These are phyloP conservation scores for Pristis pectinata DNA, from an alignment of 2,797 vertebrate species.

Conservation along the genomic window DNA sequence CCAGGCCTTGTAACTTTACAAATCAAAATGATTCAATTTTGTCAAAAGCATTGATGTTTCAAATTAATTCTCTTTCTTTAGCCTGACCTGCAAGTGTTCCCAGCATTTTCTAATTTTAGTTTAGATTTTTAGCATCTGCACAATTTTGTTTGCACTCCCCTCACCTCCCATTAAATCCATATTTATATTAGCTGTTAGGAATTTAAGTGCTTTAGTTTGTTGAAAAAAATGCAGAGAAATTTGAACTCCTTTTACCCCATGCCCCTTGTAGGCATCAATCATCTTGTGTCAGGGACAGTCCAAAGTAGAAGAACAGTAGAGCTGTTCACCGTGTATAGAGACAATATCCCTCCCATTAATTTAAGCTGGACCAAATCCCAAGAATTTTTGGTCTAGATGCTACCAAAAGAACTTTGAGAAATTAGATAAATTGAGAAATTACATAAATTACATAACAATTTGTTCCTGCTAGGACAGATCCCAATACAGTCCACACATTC, in stretches of 20 bases:
- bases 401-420: not conserved
- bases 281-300: not conserved
- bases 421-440: not conserved
- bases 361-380: not conserved
- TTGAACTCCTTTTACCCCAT: not conserved
- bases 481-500: not conserved
- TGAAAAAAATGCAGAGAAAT: not conserved
- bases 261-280: not conserved
- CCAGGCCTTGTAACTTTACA: not conserved
- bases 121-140: not conserved
- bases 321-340: not conserved
- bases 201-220: not conserved
- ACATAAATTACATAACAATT: too few relatives aligned
- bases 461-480: not conserved
- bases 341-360: not conserved
- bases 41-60: too few relatives aligned
- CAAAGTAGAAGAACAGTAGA: not conserved
- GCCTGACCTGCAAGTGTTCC: not conserved
- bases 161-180: not conserved
- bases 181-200: not conserved
- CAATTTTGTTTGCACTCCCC: too few relatives aligned
- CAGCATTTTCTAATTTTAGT: not conserved
- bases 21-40: too few relatives aligned
- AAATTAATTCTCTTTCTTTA: not conserved
- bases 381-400: not conserved